A percentile compares a stretch with the other conserved stretches of the same genome.
Conservation (phyloP, 2,888 invertebrate species). For the Cheilosia impressa region DNA sequence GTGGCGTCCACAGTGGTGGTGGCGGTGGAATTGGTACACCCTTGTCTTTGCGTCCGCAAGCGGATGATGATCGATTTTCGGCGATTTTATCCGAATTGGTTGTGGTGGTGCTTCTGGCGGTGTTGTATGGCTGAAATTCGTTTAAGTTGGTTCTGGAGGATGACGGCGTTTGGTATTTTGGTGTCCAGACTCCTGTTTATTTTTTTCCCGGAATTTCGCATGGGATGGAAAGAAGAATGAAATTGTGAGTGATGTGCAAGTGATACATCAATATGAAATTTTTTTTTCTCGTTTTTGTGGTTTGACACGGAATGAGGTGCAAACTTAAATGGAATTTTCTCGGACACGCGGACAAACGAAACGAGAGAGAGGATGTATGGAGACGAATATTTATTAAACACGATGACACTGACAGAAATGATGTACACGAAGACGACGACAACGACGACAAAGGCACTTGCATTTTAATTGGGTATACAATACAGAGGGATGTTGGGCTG, state of each 20-base stretch:
- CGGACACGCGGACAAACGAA: not conserved
- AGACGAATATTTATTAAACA: constrained; percentile 14
- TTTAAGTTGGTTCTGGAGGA: constrained; percentile 79
- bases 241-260: constrained; percentile 67
- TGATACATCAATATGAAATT: constrained; percentile 50
- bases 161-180: constrained; percentile 80
- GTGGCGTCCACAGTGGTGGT: constrained; percentile 91
- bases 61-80: constrained; percentile 67
- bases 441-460: constrained; percentile 52
- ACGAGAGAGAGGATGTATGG: constrained; percentile 9
- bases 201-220: constrained; percentile 19
- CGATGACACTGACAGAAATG: constrained; percentile 33
- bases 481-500: not conserved
- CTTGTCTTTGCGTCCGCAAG: constrained; percentile 50
- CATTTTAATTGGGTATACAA: constrained; percentile 2
- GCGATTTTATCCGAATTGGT: constrained; percentile 83
- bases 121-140: constrained; percentile 61
- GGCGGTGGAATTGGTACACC: constrained; percentile 82
- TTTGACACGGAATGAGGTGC: constrained; percentile 56
- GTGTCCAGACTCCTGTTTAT: constrained; percentile 82
- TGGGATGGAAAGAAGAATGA: constrained; percentile 61
- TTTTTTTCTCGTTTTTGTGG: constrained; percentile 43
- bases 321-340: constrained; percentile 42
- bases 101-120: constrained; percentile 76
- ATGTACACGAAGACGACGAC: constrained; percentile 1